A percentile compares a stretch with the other conserved stretches of the same genome.
These are phyloP conservation scores for Galago senegalensis DNA, from an alignment of 2,797 vertebrate species.

Conservation along the genomic window DNA sequence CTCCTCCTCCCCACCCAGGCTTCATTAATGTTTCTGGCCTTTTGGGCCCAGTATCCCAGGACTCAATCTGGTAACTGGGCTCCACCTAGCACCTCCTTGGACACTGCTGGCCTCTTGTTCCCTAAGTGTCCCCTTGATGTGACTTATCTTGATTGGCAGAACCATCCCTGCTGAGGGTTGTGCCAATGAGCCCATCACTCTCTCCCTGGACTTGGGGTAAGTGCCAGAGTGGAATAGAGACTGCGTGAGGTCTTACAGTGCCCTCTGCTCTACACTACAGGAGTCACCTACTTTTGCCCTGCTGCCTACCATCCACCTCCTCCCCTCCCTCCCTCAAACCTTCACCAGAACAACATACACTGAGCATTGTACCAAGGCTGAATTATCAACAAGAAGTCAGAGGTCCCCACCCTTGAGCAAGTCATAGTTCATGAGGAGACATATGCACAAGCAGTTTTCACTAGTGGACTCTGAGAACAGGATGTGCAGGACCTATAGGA, in stretches of 20 bases:
- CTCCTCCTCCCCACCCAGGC: neutral
- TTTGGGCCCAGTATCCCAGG: neutral
- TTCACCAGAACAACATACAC: neutral
- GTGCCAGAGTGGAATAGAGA: neutral
- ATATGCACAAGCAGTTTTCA: neutral
- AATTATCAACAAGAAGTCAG: neutral
- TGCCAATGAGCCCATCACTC: neutral
- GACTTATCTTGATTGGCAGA: neutral
- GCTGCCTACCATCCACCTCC: neutral
- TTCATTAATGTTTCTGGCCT: neutral
- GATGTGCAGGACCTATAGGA: neutral
- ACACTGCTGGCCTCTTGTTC: neutral
- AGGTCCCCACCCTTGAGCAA: neutral
- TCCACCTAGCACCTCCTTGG: accelerated
- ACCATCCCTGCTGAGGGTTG: neutral
- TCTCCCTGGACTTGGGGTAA: neutral
- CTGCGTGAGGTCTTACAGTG: neutral
- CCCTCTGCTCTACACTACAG: neutral
- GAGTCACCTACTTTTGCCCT: neutral
- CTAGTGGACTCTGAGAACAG: neutral
- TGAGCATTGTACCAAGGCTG: neutral
- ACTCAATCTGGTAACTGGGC: neutral
- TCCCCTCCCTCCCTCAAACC: too few relatives aligned
- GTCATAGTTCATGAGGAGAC: neutral
- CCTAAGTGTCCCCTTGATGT: neutral